These are phyloP conservation scores for Typhlichthys subterraneus DNA, from an alignment of 2,797 vertebrate genomes.

Conservation along the genomic window DNA sequence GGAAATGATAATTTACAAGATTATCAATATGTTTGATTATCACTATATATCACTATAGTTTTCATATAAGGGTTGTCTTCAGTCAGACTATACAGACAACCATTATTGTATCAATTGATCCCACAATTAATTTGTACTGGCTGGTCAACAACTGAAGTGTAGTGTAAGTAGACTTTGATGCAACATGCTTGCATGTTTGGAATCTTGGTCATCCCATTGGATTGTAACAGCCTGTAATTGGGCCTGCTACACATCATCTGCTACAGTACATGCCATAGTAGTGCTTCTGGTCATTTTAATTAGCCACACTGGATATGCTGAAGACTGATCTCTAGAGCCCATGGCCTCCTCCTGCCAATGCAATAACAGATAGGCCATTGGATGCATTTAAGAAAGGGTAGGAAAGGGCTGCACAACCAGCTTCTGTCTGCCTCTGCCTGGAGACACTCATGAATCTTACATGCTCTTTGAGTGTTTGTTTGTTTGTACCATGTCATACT, in stretches of 20 bases:
- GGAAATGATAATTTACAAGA: too few relatives aligned
- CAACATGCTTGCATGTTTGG: not conserved
- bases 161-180: not conserved
- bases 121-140: too few relatives aligned
- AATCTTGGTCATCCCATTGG: not conserved
- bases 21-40: too few relatives aligned
- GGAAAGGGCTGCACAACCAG: constrained; percentile 26
- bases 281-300: too few relatives aligned
- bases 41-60: too few relatives aligned
- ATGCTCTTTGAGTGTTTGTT: constrained; percentile 28
- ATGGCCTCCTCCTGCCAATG: constrained; percentile 25
- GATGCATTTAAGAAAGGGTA: constrained; percentile 50
- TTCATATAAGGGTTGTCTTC: not conserved
- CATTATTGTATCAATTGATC: too few relatives aligned
- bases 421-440: constrained; percentile 32
- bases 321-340: too few relatives aligned
- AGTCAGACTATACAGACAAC: not conserved
- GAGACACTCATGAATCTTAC: constrained; percentile 58
- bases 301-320: too few relatives aligned
- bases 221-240: not conserved
- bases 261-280: too few relatives aligned
- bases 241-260: too few relatives aligned
- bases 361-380: constrained; percentile 36
- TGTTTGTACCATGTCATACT: constrained; percentile 21
- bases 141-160: constrained; percentile 5